Evolutionary conservation across 2,888 invertebrate species (phyloP).

Genomic region (Saturnia japonica): DNA sequence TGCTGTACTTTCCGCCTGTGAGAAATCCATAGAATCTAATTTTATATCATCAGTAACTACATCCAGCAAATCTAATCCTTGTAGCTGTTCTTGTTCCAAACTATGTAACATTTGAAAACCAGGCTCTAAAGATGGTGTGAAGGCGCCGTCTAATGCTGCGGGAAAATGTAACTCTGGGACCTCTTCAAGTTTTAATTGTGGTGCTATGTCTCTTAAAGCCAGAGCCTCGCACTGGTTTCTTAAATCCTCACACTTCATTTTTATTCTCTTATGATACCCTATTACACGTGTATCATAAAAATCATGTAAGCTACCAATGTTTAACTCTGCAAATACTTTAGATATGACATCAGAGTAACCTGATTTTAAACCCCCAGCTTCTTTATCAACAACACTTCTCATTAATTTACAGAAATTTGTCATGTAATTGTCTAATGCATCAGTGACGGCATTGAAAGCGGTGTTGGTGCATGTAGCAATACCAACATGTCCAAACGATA

Average conservation of each 20-base stretch:
- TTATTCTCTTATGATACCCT: constrained; percentile 64
- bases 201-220: constrained; percentile 62
- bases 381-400: constrained; percentile 66
- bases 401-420: constrained; percentile 72
- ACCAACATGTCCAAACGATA: constrained; percentile 71
- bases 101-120: constrained; percentile 86
- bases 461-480: constrained; percentile 65
- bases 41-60: constrained; percentile 71
- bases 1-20: constrained; percentile 57
- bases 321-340: constrained; percentile 73
- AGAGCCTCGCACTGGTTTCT: constrained; percentile 59
- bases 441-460: constrained; percentile 64
- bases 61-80: constrained; percentile 70
- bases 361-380: constrained; percentile 66
- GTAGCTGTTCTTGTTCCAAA: constrained; percentile 82
- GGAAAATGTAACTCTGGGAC: constrained; percentile 81
- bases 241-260: constrained; percentile 59
- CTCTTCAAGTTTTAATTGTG: constrained; percentile 71
- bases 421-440: constrained; percentile 68
- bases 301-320: constrained; percentile 68
- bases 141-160: constrained; percentile 73
- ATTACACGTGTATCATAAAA: constrained; percentile 72
- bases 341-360: constrained; percentile 73
- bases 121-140: constrained; percentile 83
- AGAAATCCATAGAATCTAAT: constrained; percentile 70